Evolutionary conservation across 2,888 invertebrate species (phyloP).

Genomic region (Cheilosia impressa): DNA sequence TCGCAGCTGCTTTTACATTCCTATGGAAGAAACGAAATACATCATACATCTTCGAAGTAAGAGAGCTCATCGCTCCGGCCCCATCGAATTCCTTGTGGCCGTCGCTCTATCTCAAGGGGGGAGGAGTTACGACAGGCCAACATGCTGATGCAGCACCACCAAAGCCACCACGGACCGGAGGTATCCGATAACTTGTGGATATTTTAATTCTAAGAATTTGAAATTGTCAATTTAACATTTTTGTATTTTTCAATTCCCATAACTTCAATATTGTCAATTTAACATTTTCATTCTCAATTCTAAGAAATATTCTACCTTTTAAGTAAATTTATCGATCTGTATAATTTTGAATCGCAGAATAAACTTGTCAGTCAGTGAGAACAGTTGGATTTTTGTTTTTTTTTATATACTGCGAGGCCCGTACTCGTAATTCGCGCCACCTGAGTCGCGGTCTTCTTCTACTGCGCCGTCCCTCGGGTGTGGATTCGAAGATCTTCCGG

Average conservation of each 20-base stretch:
- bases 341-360: too few relatives aligned
- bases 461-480: too few relatives aligned
- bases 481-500: too few relatives aligned
- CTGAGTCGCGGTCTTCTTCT: too few relatives aligned
- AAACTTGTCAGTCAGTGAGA: too few relatives aligned
- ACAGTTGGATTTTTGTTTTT: too few relatives aligned
- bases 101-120: slow-evolving; percentile 26
- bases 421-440: background rate
- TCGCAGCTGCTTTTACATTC: slow-evolving; percentile 1
- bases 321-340: too few relatives aligned
- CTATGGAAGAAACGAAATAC: slow-evolving; percentile 1
- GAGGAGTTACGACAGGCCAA: slow-evolving; percentile 31
- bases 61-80: slow-evolving; percentile 26
- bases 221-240: background rate
- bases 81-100: slow-evolving; percentile 24
- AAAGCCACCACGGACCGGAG: background rate
- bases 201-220: too few relatives aligned
- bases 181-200: too few relatives aligned
- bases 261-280: background rate
- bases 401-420: too few relatives aligned
- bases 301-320: background rate
- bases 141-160: slow-evolving; percentile 5
- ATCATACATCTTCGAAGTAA: slow-evolving; percentile 15
- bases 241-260: background rate
- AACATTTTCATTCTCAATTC: background rate